Evolutionary conservation across 2,888 invertebrate species (phyloP), one percentile per base, ranked within the genome.

Genomic region (Monopis laevigella): DNA sequence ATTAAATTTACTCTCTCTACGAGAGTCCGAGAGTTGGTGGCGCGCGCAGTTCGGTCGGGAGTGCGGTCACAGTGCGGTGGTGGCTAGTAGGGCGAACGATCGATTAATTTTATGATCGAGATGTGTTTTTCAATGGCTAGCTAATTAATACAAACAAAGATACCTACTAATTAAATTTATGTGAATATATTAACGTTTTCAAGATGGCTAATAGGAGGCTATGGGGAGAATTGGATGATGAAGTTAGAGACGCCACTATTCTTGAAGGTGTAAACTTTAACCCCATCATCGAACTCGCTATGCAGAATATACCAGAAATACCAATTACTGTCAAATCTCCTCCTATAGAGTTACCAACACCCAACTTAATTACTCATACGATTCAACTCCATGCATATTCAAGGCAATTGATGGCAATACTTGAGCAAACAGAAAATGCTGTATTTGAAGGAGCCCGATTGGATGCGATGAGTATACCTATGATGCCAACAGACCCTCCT

Each of bases 271-370:
- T 80, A 2, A 80, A 81, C 48, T 81, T 82, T 46, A 77, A 74
- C 44, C 81, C 81, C 1, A 75, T 82, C 12, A 81, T 82, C 38
- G 82, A 82, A 53, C 56, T 80, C 32, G 81, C 80, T 5, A 69
- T 81, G 75, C 80, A 78, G 55, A 78, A 78, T 43, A 80, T 81
- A 41, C 77, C 80, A 1, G 80, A 80, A 59, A 74, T 75, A 52
- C 72, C 75, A 0, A 78, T 74, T 34, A 65, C 68, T 19, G 77
- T 75, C 1, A 75, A 80, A 54, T 73, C 75, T 1, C 69, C 73
- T 1, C 72, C 78, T 2, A 71, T 81, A 16, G 74, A 80, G 48
- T 54, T 81, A 11, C 82, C 81, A 2, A 64, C 60, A 43, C 65
- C 63, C 7, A 81, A 78, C 57, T 54, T 81, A 36, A 72, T 81